Evolutionary conservation across 2,888 invertebrate species (phyloP).

Genomic region (Phorcus lineatus): DNA sequence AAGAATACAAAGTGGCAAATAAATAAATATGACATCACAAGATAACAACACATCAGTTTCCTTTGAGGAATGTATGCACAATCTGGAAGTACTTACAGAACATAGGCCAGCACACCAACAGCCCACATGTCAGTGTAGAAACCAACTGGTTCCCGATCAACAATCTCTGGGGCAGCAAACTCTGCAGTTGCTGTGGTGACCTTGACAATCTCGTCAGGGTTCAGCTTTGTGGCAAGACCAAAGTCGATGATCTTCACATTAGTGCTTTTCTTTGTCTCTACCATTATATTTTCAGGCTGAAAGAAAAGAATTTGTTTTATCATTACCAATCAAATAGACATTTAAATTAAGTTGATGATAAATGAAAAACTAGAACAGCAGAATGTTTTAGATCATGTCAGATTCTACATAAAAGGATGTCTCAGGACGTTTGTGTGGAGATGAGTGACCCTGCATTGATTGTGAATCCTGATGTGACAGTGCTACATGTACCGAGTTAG

Average conservation of each 20-base stretch:
- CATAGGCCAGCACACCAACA: slow-evolving; percentile 97
- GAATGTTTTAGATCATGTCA: no score
- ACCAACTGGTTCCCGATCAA: slow-evolving; percentile 97
- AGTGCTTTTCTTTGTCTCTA: slow-evolving; percentile 94
- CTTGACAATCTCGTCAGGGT: slow-evolving; percentile 98
- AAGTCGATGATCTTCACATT: slow-evolving; percentile 99
- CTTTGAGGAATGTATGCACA: neutral
- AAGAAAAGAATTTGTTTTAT: slow-evolving; percentile 70
- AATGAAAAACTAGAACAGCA: no score
- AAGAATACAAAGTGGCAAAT: neutral
- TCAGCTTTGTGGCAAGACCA: slow-evolving; percentile 97
- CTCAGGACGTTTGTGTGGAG: no score
- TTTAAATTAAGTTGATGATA: no score
- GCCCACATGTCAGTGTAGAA: slow-evolving; percentile 99
- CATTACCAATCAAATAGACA: no score
- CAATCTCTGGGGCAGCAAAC: slow-evolving; percentile 99
- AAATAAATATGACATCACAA: no score
- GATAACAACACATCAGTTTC: no score
- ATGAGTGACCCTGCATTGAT: no score
- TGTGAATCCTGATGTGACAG: no score
- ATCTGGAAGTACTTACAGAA: slow-evolving; percentile 85
- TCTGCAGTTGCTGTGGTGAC: slow-evolving; percentile 99
- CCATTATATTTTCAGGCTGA: slow-evolving; percentile 99
- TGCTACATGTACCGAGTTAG: no score
- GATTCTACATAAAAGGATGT: no score